These are phyloP conservation scores for Pelvicachromis taeniatus DNA, from an alignment of 2,113 vertebrate species.

Conservation along the genomic window DNA sequence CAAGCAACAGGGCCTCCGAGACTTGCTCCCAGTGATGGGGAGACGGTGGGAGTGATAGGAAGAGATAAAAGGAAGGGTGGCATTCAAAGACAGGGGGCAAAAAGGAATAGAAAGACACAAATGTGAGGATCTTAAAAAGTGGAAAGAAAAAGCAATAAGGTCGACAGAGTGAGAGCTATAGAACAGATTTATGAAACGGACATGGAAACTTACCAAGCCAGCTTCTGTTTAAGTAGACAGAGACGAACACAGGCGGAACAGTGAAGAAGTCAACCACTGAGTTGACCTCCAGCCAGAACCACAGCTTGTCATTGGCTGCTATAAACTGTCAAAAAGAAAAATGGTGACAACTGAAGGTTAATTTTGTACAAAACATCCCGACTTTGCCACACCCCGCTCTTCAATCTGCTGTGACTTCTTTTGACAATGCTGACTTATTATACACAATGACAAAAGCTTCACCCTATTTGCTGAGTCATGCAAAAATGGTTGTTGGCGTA, in stretches of 20 bases:
- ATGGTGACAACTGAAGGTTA: background rate
- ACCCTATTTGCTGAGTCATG: conserved; percentile 47
- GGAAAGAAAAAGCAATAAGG: background rate
- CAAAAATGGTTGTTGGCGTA: conserved; percentile 25
- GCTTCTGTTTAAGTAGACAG: conserved; percentile 98
- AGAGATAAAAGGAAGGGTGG: conserved; percentile 60
- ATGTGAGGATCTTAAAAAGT: background rate
- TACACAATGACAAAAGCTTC: conserved; percentile 26
- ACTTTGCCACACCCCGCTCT: background rate
- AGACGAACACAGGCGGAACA: conserved; percentile 97
- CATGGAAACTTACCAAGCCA: conserved; percentile 91
- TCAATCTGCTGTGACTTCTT: background rate
- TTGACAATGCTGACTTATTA: conserved; percentile 7
- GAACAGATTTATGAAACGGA: background rate
- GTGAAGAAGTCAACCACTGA: conserved; percentile 99
- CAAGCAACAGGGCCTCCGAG: conserved; percentile 43
- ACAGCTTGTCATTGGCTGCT: conserved; percentile 98
- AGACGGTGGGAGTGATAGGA: background rate
- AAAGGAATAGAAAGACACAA: background rate
- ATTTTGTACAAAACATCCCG: background rate
- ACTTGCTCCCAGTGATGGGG: conserved; percentile 40
- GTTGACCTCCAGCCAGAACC: conserved; percentile 99
- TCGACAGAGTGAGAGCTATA: background rate
- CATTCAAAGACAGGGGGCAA: conserved; percentile 3
- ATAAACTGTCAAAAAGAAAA: conserved; percentile 82